phyloP scores from a whole-genome alignment of 2,113 vertebrate genomes.

The Corapipo altera region DNA sequence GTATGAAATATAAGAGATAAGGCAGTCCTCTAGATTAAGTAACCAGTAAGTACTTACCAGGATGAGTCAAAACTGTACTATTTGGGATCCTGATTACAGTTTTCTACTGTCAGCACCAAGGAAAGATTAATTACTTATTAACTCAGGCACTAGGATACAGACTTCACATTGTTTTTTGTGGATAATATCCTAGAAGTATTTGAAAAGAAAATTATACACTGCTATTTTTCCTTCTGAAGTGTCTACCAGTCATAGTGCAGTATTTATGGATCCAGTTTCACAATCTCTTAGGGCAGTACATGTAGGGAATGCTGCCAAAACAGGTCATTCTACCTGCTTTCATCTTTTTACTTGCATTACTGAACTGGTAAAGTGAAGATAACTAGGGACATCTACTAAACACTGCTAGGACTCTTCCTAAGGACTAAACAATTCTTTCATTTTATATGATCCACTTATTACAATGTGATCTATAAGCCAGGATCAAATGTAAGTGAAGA shows the following conservation, averaged over 20 bases:
- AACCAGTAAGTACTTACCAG: neutral
- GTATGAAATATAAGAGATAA: neutral
- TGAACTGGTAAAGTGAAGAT: neutral
- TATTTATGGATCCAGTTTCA: neutral
- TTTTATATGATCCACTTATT: neutral
- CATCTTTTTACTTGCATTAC: neutral
- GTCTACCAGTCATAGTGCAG: neutral
- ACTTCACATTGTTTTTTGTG: neutral
- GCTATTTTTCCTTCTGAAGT: neutral
- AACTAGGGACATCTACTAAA: neutral
- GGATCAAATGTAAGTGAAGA: neutral
- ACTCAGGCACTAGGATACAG: neutral
- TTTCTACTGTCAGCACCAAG: neutral
- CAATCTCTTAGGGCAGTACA: neutral
- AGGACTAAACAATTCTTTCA: neutral
- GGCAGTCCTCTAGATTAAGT: neutral
- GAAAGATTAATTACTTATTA: neutral
- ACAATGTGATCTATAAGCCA: too few relatives aligned
- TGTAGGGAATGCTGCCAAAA: neutral
- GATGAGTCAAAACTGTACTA: neutral
- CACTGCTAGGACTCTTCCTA: neutral
- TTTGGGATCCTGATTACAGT: neutral
- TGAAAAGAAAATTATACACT: neutral
- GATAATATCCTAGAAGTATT: neutral
- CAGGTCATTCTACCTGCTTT: neutral